Evolutionary conservation across 2,797 vertebrate species (phyloP), one percentile per base, ranked within the genome.

Genomic region (Pseudotriccus pelzelni): DNA sequence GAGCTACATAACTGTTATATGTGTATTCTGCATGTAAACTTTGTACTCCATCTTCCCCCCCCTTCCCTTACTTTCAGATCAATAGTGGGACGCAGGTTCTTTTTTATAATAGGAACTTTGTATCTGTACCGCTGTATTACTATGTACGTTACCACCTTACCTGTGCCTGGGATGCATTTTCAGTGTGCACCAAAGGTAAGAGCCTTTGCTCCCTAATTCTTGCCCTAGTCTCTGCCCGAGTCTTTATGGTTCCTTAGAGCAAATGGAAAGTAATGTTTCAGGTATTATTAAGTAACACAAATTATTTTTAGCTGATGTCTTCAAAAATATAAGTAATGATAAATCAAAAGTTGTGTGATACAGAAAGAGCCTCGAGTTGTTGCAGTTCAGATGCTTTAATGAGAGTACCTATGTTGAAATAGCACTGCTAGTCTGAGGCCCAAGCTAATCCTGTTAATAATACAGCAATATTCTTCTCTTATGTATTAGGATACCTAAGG

Each of bases 71-170:
- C 62, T 97, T 97, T 52, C 97, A 99, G 99, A 97, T 98, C 99
- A 55, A 99, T 99, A 92, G 98, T 98, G 69, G 98, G 98, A 84
- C 98, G 99, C 77, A 98, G 99, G 91, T 99, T 98, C 98, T 99
- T 99, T 97, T 99, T 99, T 97, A 98, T 99, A 92, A 97, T 99
- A 47, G 99, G 99, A 89, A 99, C 99, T 59, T 96, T 99, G 94
- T 99, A 99, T 96, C 97, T 99, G 90, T 99, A 99, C 92, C 98
- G 99, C 93, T 99, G 99, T 84, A 97, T 99, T 84, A 99, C 99
- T 32, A 99, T 99, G 99, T 99, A 99, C 3, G 98, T 99, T 94
- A 99, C 99, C 76, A 99, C 99, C 22, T 97, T 99, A 73, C 99
- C 99, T 72, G 99, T 99, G 90, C 99, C 99, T 41, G 99, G 99